These are phyloP conservation scores for Cossypha polioptera DNA, from an alignment of 2,797 vertebrate genomes.

Conservation along the genomic window DNA sequence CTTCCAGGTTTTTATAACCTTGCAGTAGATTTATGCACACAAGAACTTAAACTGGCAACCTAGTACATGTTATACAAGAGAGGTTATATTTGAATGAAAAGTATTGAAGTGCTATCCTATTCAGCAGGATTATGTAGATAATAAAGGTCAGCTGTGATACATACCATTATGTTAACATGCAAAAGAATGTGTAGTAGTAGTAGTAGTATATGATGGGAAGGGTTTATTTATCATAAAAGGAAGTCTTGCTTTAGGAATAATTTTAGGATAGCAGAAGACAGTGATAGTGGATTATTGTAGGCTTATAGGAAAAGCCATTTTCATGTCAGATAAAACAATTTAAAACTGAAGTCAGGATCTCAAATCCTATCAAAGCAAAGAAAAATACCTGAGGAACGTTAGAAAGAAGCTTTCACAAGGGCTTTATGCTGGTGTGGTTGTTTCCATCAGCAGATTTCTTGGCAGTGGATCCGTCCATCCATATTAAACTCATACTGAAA, in stretches of 20 bases:
- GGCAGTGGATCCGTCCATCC: not conserved
- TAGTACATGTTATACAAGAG: not conserved
- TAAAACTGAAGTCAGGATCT: conserved; percentile 20
- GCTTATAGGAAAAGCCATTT: not conserved
- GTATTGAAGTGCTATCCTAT: not conserved
- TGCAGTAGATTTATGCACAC: not conserved
- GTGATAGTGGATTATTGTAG: conserved; percentile 15
- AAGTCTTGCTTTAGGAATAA: not conserved
- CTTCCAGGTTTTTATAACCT: not conserved
- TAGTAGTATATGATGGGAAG: not conserved
- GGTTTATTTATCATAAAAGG: conserved; percentile 4
- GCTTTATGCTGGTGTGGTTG: not conserved
- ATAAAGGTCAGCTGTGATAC: conserved; percentile 22
- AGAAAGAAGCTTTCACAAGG: not conserved
- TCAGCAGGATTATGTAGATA: conserved; percentile 6
- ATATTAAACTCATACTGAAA: not conserved
- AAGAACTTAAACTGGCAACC: not conserved
- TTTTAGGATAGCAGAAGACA: not conserved
- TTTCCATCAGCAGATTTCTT: not conserved
- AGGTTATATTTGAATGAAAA: conserved; percentile 11
- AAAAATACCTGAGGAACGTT: conserved; percentile 8
- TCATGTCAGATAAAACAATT: conserved; percentile 15
- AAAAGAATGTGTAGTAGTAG: not conserved
- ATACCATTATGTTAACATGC: not conserved
- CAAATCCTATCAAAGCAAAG: conserved; percentile 13